Evolutionary conservation across 1,140 invertebrate genomes (phyloP), one percentile per base, ranked within the genome.

Genomic region (Lasioglossum albipes): DNA sequence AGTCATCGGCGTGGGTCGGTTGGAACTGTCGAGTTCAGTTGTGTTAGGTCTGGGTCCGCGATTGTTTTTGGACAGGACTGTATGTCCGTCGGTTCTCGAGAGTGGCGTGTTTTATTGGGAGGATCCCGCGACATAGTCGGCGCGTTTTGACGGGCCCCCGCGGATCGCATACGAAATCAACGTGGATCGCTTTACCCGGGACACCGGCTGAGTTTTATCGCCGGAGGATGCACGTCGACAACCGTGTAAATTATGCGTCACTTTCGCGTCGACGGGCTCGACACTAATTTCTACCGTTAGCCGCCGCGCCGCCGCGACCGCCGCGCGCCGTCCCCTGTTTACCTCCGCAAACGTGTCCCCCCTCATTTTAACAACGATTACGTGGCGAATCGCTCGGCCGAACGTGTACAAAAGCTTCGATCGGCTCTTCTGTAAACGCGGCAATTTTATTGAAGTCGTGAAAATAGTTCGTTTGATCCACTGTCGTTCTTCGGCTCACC

Each of bases 161-260:
- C 85, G 87, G 86, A 89, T 85, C 83, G 89, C 88, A 89, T 90
- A 88, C 86, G 84, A 89, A 90, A 90, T 90, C 85, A 87, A 79
- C 79, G 83, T 71, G 79, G 65, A 72, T 81, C 77, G 76, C 13
- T 69, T 75, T 65, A 71, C 68, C 62, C 12, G 22, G 7, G 54
- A 69, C 52, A 45, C 45, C 81, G 78, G 80, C 81, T 87, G 74
- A 83, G 75, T 84, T 88, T 85, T 87, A 87, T 89, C 82, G 84
- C 75, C 82, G 78, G 70, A 62, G 52, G 49, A 61, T 16, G 31
- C 68, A 70, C 45, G 59, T 52, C 67, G 75, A 57, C 75, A 62
- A 65, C 80, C 69, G 65, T 78, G 83, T 84, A 87, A 87, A 88
- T 89, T 89, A 87, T 84, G 71, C 80, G 82, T 85, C 76, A 88